Evolutionary conservation across 2,113 vertebrate species (phyloP), one percentile per base, ranked within the genome.

Genomic region (Phylloscopus trochilus): DNA sequence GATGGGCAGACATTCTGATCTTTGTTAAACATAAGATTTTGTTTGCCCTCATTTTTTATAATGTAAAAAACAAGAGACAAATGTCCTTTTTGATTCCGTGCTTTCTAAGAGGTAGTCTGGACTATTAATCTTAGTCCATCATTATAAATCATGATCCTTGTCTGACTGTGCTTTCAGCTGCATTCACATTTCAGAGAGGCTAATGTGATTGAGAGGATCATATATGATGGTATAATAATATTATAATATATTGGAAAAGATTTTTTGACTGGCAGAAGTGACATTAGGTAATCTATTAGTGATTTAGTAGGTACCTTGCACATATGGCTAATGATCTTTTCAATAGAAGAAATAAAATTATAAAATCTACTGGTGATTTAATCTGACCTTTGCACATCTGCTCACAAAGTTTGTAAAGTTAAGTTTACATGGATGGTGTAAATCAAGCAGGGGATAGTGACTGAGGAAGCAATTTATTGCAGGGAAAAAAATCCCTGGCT

Each of bases 11-110:
- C 89, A 76, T 89, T 94, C 73, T 93, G 39, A 67, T 92, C 60
- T 88, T 89, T 90, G 92, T 83, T 88, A 91, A 96, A 73, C 13
- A 43, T 66, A 55, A 96, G 39, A 62, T 89, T 97, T 90, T 87
- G 18, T 90, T 77, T 80, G 24, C 16, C 85, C 28, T 83, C 23
- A 46, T 74, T 95, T 92, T 92, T 78, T 47, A 33, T 82, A 66
- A 72, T 55, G 51, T 74, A 90, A 63, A 82, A 83, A 56, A 24
- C 6, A 80, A 74, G 27, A 44, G n/a, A 81, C 18, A 75, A 85
- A 27, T 21, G 62, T 95, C 20, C 11, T 51, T 76, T 82, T 64
- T 81, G 60, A 59, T 74, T 26, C 20, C 2, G 7, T 84, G 59
- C 47, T 95, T 92, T 79, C 59, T 92, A 68, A 85, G 37, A 70